Evolutionary conservation across 2,888 invertebrate species (phyloP).

Genomic region (Mactromeris polynyma): DNA sequence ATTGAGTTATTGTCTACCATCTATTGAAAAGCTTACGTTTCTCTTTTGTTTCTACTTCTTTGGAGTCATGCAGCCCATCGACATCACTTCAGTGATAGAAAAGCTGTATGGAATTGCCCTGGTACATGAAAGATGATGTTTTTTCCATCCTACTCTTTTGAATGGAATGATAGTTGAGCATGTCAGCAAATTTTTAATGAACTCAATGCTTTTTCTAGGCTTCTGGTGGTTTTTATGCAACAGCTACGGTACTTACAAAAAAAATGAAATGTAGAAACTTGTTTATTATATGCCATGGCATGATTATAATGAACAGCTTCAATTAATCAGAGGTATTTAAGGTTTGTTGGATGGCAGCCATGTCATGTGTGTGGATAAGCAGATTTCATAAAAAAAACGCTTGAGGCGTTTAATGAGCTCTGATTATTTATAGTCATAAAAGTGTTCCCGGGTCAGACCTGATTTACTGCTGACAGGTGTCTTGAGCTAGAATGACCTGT

Average conservation of each 20-base stretch:
- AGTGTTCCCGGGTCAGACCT: not conserved
- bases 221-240: too few species aligned
- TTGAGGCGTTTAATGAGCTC: not conserved
- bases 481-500: too few species aligned
- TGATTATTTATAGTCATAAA: not conserved
- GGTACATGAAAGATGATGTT: too few species aligned
- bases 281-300: constrained; percentile 30
- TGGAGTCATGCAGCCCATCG: too few species aligned
- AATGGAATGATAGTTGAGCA: too few species aligned
- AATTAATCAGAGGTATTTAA: constrained; percentile 35
- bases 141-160: too few species aligned
- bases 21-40: too few species aligned
- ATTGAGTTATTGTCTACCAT: too few species aligned
- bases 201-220: not conserved
- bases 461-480: not conserved
- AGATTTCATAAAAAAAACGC: not conserved
- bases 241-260: not conserved
- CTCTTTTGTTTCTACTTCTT: too few species aligned
- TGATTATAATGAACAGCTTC: constrained; percentile 31
- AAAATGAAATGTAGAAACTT: not conserved
- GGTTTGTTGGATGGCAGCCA: constrained; percentile 24
- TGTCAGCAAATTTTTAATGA: not conserved
- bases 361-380: constrained; percentile 21
- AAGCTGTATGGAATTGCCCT: too few species aligned
- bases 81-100: too few species aligned